phyloP scores from a whole-genome alignment of 2,113 vertebrate species.

The Leptosomus discolor region DNA sequence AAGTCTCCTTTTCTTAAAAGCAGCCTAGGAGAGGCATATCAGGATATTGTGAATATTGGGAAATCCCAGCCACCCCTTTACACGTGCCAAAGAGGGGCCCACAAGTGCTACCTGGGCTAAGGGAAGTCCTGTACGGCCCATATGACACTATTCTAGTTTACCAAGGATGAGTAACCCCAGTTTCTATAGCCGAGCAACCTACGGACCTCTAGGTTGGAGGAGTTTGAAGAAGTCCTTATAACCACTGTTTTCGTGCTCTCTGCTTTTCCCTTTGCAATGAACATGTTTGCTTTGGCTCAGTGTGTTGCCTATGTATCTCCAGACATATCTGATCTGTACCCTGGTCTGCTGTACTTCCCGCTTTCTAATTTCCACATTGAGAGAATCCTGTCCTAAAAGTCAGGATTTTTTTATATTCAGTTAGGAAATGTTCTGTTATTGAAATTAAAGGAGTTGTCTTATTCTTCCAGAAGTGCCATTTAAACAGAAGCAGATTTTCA shows the following conservation, averaged over 20 bases:
- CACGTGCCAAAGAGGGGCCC: neutral
- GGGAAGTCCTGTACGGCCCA: neutral
- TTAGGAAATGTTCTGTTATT: conserved; percentile 1
- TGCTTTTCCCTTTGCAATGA: neutral
- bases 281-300: neutral
- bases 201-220: neutral
- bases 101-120: neutral
- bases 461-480: neutral
- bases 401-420: neutral
- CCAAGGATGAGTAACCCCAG: neutral
- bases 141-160: neutral
- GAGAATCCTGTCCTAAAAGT: neutral
- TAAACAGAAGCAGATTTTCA: conserved; percentile 52
- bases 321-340: neutral
- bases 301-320: neutral
- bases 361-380: neutral
- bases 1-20: neutral
- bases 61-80: neutral
- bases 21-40: neutral
- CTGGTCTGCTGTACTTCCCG: neutral
- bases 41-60: neutral
- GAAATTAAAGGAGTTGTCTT: neutral
- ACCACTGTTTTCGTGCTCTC: neutral
- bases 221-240: neutral
- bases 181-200: neutral